phyloP scores from a whole-genome alignment of 1,140 invertebrate species.

The Calliphora vicina region DNA sequence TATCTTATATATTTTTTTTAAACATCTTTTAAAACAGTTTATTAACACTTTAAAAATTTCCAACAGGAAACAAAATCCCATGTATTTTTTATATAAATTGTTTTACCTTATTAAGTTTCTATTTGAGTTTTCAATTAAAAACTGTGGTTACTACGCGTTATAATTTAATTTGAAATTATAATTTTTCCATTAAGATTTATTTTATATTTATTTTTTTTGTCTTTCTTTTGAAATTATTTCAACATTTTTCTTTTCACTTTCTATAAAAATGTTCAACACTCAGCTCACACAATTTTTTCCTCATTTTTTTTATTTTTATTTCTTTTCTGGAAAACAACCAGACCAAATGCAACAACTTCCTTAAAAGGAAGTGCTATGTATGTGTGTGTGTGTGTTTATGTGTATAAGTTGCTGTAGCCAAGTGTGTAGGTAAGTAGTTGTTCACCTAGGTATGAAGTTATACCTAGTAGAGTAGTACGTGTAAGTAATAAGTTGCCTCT shows the following conservation, averaged over 20 bases:
- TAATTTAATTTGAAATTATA: not conserved
- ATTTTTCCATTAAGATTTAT: not conserved
- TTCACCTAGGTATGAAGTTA: too few species aligned
- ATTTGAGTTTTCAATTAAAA: not conserved
- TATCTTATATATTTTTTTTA: too few species aligned
- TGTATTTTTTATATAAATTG: not conserved
- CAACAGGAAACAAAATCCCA: not conserved
- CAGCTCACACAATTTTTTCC: not conserved
- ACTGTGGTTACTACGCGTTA: not conserved
- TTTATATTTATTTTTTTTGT: not conserved
- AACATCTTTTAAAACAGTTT: too few species aligned
- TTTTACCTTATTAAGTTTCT: not conserved
- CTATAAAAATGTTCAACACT: not conserved
- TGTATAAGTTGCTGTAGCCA: not conserved
- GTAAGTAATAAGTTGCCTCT: not conserved
- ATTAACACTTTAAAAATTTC: not conserved
- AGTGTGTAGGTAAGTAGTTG: too few species aligned
- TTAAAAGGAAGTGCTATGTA: not conserved
- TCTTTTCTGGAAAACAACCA: not conserved
- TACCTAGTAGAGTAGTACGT: too few species aligned
- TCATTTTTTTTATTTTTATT: not conserved
- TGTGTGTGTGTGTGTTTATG: not conserved
- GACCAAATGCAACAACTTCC: not conserved
- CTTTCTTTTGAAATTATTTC: not conserved
- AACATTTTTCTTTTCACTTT: conserved; percentile 10